Evolutionary conservation across 2,797 vertebrate species (phyloP).

Genomic region (Pseudochirops cupreus): DNA sequence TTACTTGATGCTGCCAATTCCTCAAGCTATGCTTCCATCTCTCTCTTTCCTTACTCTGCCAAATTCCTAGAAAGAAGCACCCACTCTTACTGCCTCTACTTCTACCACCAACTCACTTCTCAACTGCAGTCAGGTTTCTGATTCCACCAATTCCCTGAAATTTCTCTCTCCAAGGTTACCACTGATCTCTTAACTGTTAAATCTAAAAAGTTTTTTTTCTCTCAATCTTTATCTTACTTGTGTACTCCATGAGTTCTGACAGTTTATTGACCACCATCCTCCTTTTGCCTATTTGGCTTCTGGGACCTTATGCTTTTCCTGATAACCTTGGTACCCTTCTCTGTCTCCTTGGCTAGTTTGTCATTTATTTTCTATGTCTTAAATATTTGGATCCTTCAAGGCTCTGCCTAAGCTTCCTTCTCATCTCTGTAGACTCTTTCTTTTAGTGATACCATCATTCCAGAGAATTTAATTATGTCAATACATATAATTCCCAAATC

Average conservation of each 20-base stretch:
- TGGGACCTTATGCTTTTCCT: neutral
- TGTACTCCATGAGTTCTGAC: neutral
- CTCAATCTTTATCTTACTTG: neutral
- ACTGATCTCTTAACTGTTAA: neutral
- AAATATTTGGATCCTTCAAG: neutral
- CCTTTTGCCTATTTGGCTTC: neutral
- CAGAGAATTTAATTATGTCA: neutral
- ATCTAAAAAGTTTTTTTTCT: neutral
- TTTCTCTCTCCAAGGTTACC: neutral
- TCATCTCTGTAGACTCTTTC: neutral
- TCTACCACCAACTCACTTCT: neutral
- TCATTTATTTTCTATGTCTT: neutral
- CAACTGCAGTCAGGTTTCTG: neutral
- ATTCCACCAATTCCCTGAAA: neutral
- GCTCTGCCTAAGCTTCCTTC: neutral
- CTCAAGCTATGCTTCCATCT: neutral
- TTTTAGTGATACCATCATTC: neutral
- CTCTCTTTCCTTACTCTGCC: neutral
- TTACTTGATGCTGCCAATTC: neutral
- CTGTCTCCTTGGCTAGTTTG: neutral
- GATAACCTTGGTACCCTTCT: neutral
- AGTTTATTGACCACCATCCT: neutral
- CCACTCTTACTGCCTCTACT: neutral
- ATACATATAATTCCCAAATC: neutral
- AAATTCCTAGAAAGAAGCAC: slow-evolving; percentile 2